These are phyloP conservation scores for Corythornis leucogaster DNA, from an alignment of 2,797 vertebrate species.

Conservation along the genomic window DNA sequence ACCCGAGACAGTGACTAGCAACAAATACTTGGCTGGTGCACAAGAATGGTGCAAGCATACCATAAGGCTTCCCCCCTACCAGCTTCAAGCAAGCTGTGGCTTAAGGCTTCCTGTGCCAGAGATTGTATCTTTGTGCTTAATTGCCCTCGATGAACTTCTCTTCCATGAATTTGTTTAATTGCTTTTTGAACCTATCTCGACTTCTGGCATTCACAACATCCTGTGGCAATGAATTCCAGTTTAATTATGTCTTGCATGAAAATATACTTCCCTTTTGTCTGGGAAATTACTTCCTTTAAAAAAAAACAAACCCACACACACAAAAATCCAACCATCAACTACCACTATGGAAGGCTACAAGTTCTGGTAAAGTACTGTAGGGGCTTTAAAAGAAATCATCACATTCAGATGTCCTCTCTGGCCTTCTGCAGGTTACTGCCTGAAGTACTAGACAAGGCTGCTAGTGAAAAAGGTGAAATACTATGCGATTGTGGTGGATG, in stretches of 20 bases:
- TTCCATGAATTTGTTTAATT: constrained; percentile 71
- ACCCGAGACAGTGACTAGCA: not conserved
- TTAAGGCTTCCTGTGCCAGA: constrained; percentile 68
- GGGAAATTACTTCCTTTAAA: constrained; percentile 62
- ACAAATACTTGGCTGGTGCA: not conserved
- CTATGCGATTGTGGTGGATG: not conserved
- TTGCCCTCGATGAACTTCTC: constrained; percentile 66
- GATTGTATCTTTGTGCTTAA: constrained; percentile 68
- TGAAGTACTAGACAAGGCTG: not conserved
- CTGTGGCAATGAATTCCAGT: constrained; percentile 71
- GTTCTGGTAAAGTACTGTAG: not conserved
- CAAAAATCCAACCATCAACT: not conserved
- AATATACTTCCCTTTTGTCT: constrained; percentile 66
- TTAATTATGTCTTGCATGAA: constrained; percentile 68
- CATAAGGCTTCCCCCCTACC: constrained; percentile 36
- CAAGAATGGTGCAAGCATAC: not conserved
- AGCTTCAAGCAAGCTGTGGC: constrained; percentile 59
- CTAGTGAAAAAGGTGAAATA: not conserved
- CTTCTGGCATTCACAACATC: constrained; percentile 71
- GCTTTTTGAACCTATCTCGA: constrained; percentile 62
- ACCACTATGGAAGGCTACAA: not conserved
- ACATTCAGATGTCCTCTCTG: not conserved
- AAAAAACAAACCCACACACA: not conserved
- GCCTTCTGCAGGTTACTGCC: not conserved
- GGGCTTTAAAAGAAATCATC: not conserved